A percentile compares a stretch with the other conserved stretches of the same genome.
Conservation (phyloP, 1,140 invertebrate species). For the Drosophila fuyamai region DNA sequence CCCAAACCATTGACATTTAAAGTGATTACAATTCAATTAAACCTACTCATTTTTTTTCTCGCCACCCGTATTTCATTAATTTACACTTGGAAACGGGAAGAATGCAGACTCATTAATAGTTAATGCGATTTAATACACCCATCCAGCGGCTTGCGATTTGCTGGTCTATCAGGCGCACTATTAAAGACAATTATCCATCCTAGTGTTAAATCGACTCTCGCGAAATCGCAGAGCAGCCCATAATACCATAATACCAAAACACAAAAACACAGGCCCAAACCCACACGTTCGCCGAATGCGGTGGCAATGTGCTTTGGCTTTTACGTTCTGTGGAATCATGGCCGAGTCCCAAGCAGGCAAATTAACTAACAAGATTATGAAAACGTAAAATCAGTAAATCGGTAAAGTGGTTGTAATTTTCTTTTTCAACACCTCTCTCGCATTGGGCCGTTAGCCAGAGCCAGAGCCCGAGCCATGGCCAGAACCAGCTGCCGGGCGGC, state of each 20-base stretch:
- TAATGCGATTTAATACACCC: slow-evolving; percentile 49
- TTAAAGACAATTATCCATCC: slow-evolving; percentile 49
- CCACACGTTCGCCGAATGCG: slow-evolving; percentile 52
- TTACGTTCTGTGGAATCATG: slow-evolving; percentile 54
- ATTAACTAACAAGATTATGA: slow-evolving; percentile 84
- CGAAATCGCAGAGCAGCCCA: slow-evolving; percentile 19
- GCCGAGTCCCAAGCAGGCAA: slow-evolving; percentile 66
- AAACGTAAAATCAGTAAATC: slow-evolving; percentile 84
- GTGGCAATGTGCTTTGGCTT: slow-evolving; percentile 57
- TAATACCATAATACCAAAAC: not conserved
- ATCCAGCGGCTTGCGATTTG: slow-evolving; percentile 34
- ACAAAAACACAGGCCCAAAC: slow-evolving; percentile 28
- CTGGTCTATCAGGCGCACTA: slow-evolving; percentile 43
- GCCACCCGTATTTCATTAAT: slow-evolving; percentile 26
- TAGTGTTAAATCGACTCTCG: slow-evolving; percentile 47
- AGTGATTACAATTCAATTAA: slow-evolving; percentile 11
- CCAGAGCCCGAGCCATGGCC: slow-evolving; percentile 32
- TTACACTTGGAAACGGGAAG: slow-evolving; percentile 31
- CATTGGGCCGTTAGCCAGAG: slow-evolving; percentile 77
- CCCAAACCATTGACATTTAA: not conserved
- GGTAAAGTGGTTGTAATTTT: slow-evolving; percentile 83
- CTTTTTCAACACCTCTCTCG: slow-evolving; percentile 82
- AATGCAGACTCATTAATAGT: slow-evolving; percentile 43
- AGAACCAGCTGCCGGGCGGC: slow-evolving; percentile 60
- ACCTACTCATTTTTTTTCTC: slow-evolving; percentile 8